phyloP scores from a whole-genome alignment of 2,888 invertebrate species.

The Pachymerium ferrugineum region DNA sequence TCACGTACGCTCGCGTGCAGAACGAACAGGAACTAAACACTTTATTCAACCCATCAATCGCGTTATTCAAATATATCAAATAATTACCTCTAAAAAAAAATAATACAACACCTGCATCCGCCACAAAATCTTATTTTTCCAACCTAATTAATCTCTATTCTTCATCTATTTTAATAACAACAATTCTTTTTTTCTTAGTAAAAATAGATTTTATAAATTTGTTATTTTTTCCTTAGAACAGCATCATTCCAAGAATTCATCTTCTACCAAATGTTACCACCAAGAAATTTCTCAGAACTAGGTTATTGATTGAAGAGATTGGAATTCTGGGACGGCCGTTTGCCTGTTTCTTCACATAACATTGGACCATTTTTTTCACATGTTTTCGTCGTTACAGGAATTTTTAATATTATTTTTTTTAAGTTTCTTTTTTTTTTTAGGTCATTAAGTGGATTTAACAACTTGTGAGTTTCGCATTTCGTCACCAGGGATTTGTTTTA shows the following conservation, averaged over 20 bases:
- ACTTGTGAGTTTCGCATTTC: too few species aligned
- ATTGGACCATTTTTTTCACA: too few species aligned
- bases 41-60: background rate
- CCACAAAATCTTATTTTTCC: background rate
- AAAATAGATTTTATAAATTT: background rate
- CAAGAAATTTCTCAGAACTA: background rate
- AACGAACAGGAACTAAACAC: background rate
- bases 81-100: background rate
- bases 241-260: background rate
- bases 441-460: too few species aligned
- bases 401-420: too few species aligned
- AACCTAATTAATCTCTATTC: too few species aligned
- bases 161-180: too few species aligned
- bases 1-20: background rate
- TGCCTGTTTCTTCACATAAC: too few species aligned
- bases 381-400: too few species aligned
- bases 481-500: background rate
- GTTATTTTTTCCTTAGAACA: background rate
- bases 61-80: too few species aligned
- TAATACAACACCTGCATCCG: background rate
- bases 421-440: too few species aligned
- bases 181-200: background rate
- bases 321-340: background rate
- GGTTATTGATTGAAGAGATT: background rate
- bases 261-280: background rate